Base-by-base conservation (phyloP, 2,888 invertebrate species). In the Drosophila pullipes region DNA sequence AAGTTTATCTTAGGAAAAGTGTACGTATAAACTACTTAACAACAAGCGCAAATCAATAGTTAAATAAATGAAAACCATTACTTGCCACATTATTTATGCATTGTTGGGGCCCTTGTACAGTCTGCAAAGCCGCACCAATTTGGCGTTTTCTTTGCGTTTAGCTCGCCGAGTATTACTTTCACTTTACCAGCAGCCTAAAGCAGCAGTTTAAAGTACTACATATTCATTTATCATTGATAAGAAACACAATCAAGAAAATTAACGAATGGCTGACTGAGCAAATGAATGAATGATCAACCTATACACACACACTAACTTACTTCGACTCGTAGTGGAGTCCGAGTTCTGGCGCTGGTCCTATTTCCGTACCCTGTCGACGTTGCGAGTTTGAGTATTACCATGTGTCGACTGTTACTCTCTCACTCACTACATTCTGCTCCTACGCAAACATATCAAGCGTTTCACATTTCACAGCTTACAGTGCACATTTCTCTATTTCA, bases 171-270 rank as follows among this genome's bases (percentile, higher is more conserved):
- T 84, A 72, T 81, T 86, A 78, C 85, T 81, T 84, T 84, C 89
- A 89, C 89, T 84, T 83, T 89, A 78, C 70, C 69, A 79, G 76
- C 89, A 80, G 71, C 87, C 85, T 82, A 79, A 85, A 89, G 86
- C 64, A 54, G 67, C 73, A 74, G 72, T 82, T 82, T 82, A 71
- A 65, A 74, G 86, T 85, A 83, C 74, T 81, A 81, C 85, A 78
- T 83, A 89, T 89, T 89, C 85, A 89, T 85, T 90, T 85, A 85
- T 89, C 85, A 85, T 85, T 85, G 85, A 85, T 85, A 89, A 85
- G 90, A 80, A 85, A 85, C 90, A 85, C 90, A 85, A 85, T 85
- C 85, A 90, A 85, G 90, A 83, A 85, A 85, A 85, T 85, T 83
- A 85, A 85, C 88, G 88, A 88, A 89, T 89, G 90, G 68, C 88